Base-by-base conservation (phyloP, 2,888 invertebrate species). In the Scaeva pyrastri region DNA sequence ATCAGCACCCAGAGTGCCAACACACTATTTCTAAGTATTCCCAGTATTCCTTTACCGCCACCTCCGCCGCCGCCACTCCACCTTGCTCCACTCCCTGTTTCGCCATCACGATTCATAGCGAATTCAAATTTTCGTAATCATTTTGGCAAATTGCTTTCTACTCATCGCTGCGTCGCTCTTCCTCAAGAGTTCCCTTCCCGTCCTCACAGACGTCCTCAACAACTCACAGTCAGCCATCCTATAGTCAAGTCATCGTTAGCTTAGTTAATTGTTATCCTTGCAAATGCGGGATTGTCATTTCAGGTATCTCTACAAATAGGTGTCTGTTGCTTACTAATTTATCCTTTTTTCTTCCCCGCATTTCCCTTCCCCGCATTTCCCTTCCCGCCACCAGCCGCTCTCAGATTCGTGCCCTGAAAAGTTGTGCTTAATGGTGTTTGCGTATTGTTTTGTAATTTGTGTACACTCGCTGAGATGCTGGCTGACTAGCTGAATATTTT, bases 101-200 rank as follows among this genome's bases (percentile, higher is more conserved):
- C 60, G 21, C 68, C 55, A 68, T 52, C 62, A 14, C 71, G 31
- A 62, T 70, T 64, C 45, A 43, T 31, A 73, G 71, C 71, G 71
- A 82, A 86, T 86, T 77, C 77, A 82, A 86, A 86, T 86, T 81
- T 86, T 86, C 86, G 70, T 86, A 82, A 86, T 86, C 86, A 86
- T 86, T 82, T 86, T 86, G 86, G 82, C 77, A 86, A 86, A 86
- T 86, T 86, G 86, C 86, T 86, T 86, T 82, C 86, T 66, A 70
- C 86, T 86, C 82, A 74, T 76, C 72, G 76, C 64, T 23, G 12
- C 14, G 58, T 68, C 26, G 48, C 16, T 48, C 31, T 50, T 56
- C 68, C 58, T 58, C 55, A 12, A 41, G n/a, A n/a, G 26, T 71
- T 39, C 19, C 41, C 14, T 19, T 11, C 26, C 74, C n/a, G 19